Conservation (phyloP, 2,797 vertebrate species). For the Rhabdophis nuchalis region DNA sequence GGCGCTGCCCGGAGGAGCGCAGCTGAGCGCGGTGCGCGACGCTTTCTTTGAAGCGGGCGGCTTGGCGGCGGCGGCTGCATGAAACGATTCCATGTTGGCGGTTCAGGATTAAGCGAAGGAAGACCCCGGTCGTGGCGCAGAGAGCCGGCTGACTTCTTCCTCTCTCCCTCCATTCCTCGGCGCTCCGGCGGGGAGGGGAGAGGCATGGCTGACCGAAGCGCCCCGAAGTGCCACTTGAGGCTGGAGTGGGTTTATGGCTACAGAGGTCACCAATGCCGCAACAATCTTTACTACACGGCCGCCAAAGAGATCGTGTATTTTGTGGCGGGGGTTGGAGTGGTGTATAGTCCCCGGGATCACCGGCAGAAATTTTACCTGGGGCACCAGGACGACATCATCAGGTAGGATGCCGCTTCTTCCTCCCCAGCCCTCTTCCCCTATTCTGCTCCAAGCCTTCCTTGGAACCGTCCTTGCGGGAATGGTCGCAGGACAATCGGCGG, state of each 20-base stretch:
- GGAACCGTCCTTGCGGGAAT: background rate
- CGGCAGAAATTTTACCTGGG: conserved; percentile 99
- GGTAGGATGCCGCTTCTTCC: conserved; percentile 69
- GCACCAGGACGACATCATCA: conserved; percentile 99
- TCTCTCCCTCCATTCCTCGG: conserved; percentile 19
- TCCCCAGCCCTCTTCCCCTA: too few relatives aligned
- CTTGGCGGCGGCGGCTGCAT: conserved; percentile 49
- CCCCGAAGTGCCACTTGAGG: conserved; percentile 95
- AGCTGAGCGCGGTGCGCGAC: conserved; percentile 44
- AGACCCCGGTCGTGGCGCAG: background rate
- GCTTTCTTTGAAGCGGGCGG: conserved; percentile 55
- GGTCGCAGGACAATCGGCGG: background rate
- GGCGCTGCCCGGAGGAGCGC: conserved; percentile 7
- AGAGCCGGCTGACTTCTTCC: conserved; percentile 14
- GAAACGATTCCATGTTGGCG: conserved; percentile 40
- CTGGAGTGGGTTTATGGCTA: conserved; percentile 99
- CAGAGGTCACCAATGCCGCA: conserved; percentile 98
- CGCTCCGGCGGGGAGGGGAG: conserved; percentile 43
- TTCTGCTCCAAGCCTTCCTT: background rate
- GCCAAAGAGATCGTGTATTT: conserved; percentile 98
- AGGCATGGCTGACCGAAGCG: conserved; percentile 93
- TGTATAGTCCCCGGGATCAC: conserved; percentile 97
- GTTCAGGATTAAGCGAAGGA: conserved; percentile 37
- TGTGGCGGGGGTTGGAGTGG: conserved; percentile 95
- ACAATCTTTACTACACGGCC: conserved; percentile 99